These are phyloP conservation scores for Aspiorhynchus laticeps DNA, from an alignment of 2,113 vertebrate species.

Conservation along the genomic window DNA sequence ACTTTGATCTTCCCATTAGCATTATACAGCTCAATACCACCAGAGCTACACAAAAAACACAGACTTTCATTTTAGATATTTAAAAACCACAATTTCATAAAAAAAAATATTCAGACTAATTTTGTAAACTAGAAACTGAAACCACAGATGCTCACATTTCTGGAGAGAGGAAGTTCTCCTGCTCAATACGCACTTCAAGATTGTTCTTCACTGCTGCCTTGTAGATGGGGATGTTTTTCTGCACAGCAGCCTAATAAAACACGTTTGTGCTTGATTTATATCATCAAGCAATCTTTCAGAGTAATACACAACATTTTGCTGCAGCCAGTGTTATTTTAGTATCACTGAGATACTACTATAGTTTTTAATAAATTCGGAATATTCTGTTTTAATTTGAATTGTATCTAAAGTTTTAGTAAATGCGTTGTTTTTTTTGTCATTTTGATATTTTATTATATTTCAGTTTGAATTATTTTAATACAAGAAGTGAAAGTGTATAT, in stretches of 20 bases:
- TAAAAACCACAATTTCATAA: background rate
- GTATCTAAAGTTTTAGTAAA: no score
- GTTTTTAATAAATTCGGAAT: no score
- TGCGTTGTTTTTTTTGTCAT: no score
- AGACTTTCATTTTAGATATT: background rate
- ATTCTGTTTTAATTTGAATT: no score
- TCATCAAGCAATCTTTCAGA: background rate
- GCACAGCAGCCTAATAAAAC: conserved; percentile 81
- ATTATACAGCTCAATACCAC: conserved; percentile 93
- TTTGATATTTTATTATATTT: no score
- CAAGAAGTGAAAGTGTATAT: no score
- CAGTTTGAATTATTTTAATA: no score
- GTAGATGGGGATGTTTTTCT: conserved; percentile 88
- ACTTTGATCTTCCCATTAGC: conserved; percentile 93
- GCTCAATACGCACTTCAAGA: conserved; percentile 88
- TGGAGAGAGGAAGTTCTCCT: conserved; percentile 85
- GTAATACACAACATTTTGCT: background rate
- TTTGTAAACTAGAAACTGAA: background rate
- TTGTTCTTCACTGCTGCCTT: conserved; percentile 87
- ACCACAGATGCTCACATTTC: conserved; percentile 81
- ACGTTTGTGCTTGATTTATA: background rate
- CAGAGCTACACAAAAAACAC: conserved; percentile 76
- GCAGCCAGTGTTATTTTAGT: background rate
- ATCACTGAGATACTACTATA: background rate
- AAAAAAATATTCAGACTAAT: background rate